Evolutionary conservation across 2,113 vertebrate species (phyloP).

Genomic region (Dermatemys mawii): DNA sequence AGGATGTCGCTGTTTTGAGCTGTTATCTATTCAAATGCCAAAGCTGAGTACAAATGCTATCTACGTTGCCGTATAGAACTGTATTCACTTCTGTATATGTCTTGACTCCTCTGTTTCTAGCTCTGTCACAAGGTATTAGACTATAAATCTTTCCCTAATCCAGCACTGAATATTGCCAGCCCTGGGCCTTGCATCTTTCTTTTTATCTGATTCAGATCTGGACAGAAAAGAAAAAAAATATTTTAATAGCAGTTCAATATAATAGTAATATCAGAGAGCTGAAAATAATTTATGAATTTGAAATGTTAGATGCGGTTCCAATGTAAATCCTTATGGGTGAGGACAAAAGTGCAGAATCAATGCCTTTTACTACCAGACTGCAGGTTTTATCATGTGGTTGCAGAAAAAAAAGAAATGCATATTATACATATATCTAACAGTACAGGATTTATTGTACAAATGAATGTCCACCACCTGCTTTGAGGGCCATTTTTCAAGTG

Average conservation of each 20-base stretch:
- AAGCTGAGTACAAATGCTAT: neutral
- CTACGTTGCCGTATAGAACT: neutral
- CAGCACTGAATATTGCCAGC: neutral
- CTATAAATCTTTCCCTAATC: neutral
- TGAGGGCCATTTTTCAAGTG: conserved; percentile 32
- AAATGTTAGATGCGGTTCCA: neutral
- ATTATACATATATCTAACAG: neutral
- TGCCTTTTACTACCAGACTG: neutral
- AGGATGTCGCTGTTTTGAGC: neutral
- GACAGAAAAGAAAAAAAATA: neutral
- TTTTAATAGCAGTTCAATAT: neutral
- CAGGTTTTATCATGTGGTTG: neutral
- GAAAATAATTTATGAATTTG: neutral
- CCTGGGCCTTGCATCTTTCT: neutral
- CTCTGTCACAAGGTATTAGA: neutral
- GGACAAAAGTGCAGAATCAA: neutral
- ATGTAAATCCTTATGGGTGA: neutral
- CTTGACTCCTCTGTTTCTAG: neutral
- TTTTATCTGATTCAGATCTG: neutral
- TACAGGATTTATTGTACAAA: neutral
- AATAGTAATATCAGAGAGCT: neutral
- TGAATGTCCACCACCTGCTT: conserved; percentile 60
- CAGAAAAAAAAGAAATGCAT: neutral
- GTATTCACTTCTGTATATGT: neutral
- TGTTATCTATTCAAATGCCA: neutral